Evolutionary conservation across 2,888 invertebrate genomes (phyloP), one percentile per base, ranked within the genome.

Genomic region (Caenorhabditis sp.): DNA sequence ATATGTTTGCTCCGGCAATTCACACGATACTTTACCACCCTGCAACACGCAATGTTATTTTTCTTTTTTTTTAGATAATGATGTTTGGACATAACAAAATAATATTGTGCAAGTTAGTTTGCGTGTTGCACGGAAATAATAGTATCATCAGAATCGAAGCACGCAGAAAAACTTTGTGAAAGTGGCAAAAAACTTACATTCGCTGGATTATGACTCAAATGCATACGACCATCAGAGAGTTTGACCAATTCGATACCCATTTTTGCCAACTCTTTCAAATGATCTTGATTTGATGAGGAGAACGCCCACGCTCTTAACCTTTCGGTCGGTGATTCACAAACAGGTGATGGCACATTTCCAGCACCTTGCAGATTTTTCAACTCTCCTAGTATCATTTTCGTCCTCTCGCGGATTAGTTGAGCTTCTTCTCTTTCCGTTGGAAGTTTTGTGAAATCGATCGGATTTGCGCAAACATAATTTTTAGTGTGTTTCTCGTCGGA

Each of bases 221-320:
- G 95, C 72, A 97, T 93, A 76, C 94, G 90, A 59, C 97, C 97
- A 88, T 97, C 95, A 20, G 92, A 91, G 88, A 95, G 90, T 0
- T 93, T 93, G 75, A 94, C 91, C 83, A 97, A 93, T 67, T 93
- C 93, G 86, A 99, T 96, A 74, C 97, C 97, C 95, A 97, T 96
- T 88, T 94, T 93, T 70, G 93, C 92, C 78, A 97, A 91, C 77
- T 94, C 91, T 88, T 92, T 92, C 81, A 95, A 89, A 90, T 97
- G 97, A 64, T 94, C 93, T 66, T 93, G 91, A 90, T 96, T 95
- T 84, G 92, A 92, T 67, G 94, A 92, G 78, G 93, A 89, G 81
- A 91, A 91, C 63, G 89, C 90, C 25, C 88, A 83, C 0, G 91
- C 91, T 59, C 85, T 83, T 2, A 87, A 78, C 1, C 85, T 74